These are phyloP conservation scores for Willowsia nigromaculata DNA, from an alignment of 2,888 invertebrate genomes.

Conservation along the genomic window DNA sequence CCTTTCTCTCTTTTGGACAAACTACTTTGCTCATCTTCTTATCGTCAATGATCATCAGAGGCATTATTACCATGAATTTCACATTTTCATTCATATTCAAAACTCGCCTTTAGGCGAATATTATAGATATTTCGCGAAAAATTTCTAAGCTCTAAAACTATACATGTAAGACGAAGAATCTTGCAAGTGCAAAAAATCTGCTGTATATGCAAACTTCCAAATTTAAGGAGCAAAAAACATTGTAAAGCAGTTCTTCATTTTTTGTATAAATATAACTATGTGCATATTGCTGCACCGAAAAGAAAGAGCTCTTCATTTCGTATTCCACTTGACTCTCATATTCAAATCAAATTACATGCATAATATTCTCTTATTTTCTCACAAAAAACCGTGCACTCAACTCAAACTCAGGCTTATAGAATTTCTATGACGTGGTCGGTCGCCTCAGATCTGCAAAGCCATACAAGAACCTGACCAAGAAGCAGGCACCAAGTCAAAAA, in stretches of 20 bases:
- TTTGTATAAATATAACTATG: no score
- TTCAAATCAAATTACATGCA: constrained; percentile 4
- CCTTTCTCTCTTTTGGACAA: constrained; percentile 10
- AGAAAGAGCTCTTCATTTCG: constrained; percentile 4
- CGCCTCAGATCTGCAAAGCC: not conserved
- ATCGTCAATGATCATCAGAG: not conserved
- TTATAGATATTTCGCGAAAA: no score
- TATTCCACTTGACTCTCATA: constrained; percentile 25
- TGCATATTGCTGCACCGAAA: not conserved
- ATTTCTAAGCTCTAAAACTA: no score
- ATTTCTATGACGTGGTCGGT: not conserved
- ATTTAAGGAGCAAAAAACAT: no score
- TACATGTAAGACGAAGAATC: no score
- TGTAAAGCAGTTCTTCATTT: no score
- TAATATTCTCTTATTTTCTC: not conserved
- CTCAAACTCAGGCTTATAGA: not conserved
- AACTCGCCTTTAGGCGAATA: not conserved
- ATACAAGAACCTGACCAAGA: constrained; percentile 12
- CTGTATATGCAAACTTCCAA: not conserved
- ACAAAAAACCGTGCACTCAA: not conserved
- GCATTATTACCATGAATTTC: constrained; percentile 45
- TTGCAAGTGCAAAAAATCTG: not conserved
- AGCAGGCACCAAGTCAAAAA: not conserved
- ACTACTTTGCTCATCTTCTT: not conserved
- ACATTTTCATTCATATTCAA: constrained; percentile 45